Evolutionary conservation across 2,888 invertebrate genomes (phyloP).

Genomic region (Hirtodrosophila trivittata): DNA sequence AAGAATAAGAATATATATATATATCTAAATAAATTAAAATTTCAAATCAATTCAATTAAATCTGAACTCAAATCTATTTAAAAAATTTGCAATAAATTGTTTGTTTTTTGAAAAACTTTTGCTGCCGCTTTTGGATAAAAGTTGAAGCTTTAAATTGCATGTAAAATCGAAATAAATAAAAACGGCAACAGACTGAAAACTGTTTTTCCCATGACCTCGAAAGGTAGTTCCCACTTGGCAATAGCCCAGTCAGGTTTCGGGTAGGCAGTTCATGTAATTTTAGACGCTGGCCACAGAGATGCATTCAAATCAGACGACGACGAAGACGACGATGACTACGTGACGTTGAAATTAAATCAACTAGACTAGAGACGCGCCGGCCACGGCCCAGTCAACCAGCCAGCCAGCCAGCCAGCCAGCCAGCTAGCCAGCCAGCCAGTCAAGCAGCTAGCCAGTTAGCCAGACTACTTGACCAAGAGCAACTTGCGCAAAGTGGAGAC

Average conservation of each 20-base stretch:
- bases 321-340: conserved; percentile 55
- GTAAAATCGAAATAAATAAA: conserved; percentile 63
- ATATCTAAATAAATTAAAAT: no score
- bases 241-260: conserved; percentile 38
- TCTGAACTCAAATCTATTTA: conserved; percentile 5
- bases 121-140: conserved; percentile 8
- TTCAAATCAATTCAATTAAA: conserved; percentile 2
- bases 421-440: conserved; percentile 11
- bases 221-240: conserved; percentile 50
- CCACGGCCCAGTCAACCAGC: conserved; percentile 11
- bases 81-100: conserved; percentile 12
- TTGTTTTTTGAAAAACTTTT: neutral
- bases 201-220: conserved; percentile 82
- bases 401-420: conserved; percentile 10
- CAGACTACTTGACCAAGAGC: conserved; percentile 67
- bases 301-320: conserved; percentile 63
- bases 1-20: no score
- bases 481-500: conserved; percentile 40
- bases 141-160: conserved; percentile 44
- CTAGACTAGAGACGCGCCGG: conserved; percentile 68
- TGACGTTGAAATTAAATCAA: conserved; percentile 81
- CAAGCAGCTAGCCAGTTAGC: conserved; percentile 32
- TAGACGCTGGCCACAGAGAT: conserved; percentile 58
- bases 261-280: conserved; percentile 66
- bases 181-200: conserved; percentile 35